These are phyloP conservation scores for Oreonectes daqikongensis DNA, from an alignment of 2,797 vertebrate genomes.

Conservation along the genomic window DNA sequence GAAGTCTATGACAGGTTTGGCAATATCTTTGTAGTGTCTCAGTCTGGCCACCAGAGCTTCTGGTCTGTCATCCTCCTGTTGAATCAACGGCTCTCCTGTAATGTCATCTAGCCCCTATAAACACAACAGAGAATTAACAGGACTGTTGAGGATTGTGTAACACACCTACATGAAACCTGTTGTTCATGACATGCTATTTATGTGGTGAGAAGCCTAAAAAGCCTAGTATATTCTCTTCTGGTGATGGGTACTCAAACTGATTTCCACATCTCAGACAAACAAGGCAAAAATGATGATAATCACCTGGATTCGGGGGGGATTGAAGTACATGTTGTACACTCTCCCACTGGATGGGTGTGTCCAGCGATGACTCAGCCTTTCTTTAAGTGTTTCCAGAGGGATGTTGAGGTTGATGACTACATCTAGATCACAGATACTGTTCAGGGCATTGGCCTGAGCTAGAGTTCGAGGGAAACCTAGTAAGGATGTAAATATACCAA, in stretches of 20 bases:
- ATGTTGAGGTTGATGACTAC: conserved; percentile 92
- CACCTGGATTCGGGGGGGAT: conserved; percentile 85
- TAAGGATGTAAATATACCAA: not conserved
- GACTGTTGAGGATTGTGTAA: too few relatives aligned
- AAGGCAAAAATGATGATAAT: conserved; percentile 31
- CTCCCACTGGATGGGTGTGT: conserved; percentile 87
- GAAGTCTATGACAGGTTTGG: conserved; percentile 90
- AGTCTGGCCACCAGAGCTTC: conserved; percentile 86
- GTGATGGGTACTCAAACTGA: not conserved
- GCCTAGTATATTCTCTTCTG: not conserved
- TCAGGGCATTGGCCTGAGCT: conserved; percentile 84
- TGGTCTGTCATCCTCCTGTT: conserved; percentile 89
- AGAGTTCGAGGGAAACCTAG: conserved; percentile 90
- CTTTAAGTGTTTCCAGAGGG: conserved; percentile 89
- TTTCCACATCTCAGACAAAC: conserved; percentile 23
- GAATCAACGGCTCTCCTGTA: conserved; percentile 87
- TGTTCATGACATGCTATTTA: not conserved
- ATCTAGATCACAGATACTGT: conserved; percentile 83
- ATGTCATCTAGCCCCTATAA: conserved; percentile 87
- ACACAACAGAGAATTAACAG: conserved; percentile 38
- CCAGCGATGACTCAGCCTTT: conserved; percentile 89
- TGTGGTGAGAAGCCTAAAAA: not conserved
- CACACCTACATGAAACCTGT: not conserved
- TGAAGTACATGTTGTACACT: conserved; percentile 96
- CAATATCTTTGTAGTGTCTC: conserved; percentile 92